Base-by-base conservation (phyloP, 2,797 vertebrate species). In the Sebastolobus alascanus region DNA sequence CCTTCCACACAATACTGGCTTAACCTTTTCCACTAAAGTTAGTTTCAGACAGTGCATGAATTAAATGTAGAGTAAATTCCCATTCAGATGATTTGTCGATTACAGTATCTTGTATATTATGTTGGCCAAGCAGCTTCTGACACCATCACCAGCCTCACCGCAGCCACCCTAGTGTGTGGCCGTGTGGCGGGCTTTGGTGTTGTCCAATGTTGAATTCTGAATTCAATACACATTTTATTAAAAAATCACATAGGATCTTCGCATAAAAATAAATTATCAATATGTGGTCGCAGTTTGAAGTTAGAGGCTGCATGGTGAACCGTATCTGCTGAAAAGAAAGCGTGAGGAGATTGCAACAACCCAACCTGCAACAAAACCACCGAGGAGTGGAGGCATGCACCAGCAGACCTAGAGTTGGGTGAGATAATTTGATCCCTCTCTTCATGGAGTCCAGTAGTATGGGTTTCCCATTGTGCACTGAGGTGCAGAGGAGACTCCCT, bases 381-480 rank as follows among this genome's bases (percentile, higher is more conserved):
- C 2, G 3, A 29, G 16, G 13, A 55, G 9, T 40, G 29, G 20
- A 66, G 31, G 14, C 18, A 43, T 56, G 25, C 58, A 35, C 22
- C 31, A 65, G 52, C 13, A 75, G 43, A 73, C 31, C 27, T 3
- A 14, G 7, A 18, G 61, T 6, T 29, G 6, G 13, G 2, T 27
- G 29, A 50, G 33, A 73, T 84, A 18, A 74, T 77, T 73, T 20
- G 25, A 58, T 40, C 43, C 74, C 33, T 16, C 11, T 13, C 25
- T 59, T 56, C 2, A 29, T 79, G 14, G 8, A 72, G 66, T 43
- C 29, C 54, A 31, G 61, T 68, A 31, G 20, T 60, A 6, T 75
- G 29, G 40, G 58, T 73, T 66, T 80, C 50, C 65, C 22, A 27
- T 71, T 84, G 68, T 68, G 25, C 61, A 64, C 3, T 71, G 50